Conservation (phyloP, 1,140 invertebrate genomes). For the Zaprionus capensis region DNA sequence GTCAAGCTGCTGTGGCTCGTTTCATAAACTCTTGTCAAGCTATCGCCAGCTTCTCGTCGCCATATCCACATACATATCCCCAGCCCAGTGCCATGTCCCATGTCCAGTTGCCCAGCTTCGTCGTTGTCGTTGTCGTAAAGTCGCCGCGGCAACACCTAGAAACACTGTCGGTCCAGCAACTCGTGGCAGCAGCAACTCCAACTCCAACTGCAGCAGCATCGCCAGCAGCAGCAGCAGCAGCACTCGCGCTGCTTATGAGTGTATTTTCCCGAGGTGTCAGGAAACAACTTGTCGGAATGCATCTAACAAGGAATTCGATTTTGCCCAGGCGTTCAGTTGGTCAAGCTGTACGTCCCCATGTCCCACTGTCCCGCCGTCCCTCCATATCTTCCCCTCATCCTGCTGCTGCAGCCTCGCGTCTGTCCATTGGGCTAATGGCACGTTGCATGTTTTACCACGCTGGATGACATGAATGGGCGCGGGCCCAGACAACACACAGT, state of each 20-base stretch:
- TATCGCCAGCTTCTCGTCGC: slow-evolving; percentile 55
- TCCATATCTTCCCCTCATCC: not conserved
- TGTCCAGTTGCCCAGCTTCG: slow-evolving; percentile 13
- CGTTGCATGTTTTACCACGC: slow-evolving; percentile 84
- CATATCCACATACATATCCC: slow-evolving; percentile 22
- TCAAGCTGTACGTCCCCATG: slow-evolving; percentile 30
- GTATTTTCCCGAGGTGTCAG: slow-evolving; percentile 83
- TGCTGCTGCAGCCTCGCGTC: slow-evolving; percentile 23
- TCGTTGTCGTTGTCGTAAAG: slow-evolving; percentile 63
- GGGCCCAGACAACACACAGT: slow-evolving; percentile 64
- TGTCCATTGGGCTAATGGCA: slow-evolving; percentile 73
- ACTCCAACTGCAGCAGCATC: slow-evolving; percentile 1
- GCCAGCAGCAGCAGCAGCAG: not conserved
- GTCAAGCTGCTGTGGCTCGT: slow-evolving; percentile 76
- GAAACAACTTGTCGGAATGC: slow-evolving; percentile 84
- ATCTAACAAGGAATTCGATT: slow-evolving; percentile 84
- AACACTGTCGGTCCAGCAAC: slow-evolving; percentile 7
- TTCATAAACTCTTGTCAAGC: slow-evolving; percentile 83
- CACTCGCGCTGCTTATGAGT: slow-evolving; percentile 63
- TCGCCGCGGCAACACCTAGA: slow-evolving; percentile 76
- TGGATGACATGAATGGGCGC: slow-evolving; percentile 84
- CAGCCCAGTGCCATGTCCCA: slow-evolving; percentile 11
- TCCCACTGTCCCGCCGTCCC: slow-evolving; percentile 12
- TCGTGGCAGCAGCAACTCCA: not conserved
- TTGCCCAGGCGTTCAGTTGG: slow-evolving; percentile 58